Evolutionary conservation across 1,140 invertebrate species (phyloP), one percentile per base, ranked within the genome.

Genomic region (Phenacoccus solenopsis): DNA sequence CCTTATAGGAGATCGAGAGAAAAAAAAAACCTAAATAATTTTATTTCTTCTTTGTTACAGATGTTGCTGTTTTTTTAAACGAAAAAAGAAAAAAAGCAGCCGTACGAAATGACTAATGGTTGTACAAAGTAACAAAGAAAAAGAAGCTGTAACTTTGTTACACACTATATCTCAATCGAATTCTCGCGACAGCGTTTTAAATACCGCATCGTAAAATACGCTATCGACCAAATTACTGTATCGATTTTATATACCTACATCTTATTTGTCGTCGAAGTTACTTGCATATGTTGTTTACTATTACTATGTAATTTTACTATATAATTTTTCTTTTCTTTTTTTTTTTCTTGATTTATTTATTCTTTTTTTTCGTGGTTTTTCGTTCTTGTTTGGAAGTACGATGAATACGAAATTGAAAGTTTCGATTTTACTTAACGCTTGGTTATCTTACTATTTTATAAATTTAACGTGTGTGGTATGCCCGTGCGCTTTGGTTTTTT

Each of bases 11-110:
- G n/a, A n/a, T n/a, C n/a, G n/a, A n/a, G n/a, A n/a, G n/a, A n/a
- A n/a, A n/a, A n/a, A n/a, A n/a, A n/a, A n/a, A n/a, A n/a, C n/a
- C n/a, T n/a, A n/a, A n/a, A n/a, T n/a, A n/a, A n/a, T n/a, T n/a
- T 49, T 16, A 49, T 49, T 49, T 49, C 59, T 20, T 22, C 9
- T 64, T 10, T 64, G 59, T 64, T 86, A 79, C 86, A 95, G 93
- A 85, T 94, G 91, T 83, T 96, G 93, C 84, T 95, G 92, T 82
- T 95, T 95, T 87, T 95, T 95, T 86, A 93, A 93, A 81, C 86
- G 91, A 80, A 93, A 94, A 88, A 95, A 94, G 90, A 95, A 95
- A 87, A 95, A 95, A 86, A 87, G 86, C 76, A 85, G 85, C 70
- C 84, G 88, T 76, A 85, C 86, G 79, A 90, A 90, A 87, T 90